Percentiles rank a stretch among this genome's conserved stretches.
Evolutionary conservation across 2,113 vertebrate species (phyloP).

Genomic region (Phylloscopus whistleri): DNA sequence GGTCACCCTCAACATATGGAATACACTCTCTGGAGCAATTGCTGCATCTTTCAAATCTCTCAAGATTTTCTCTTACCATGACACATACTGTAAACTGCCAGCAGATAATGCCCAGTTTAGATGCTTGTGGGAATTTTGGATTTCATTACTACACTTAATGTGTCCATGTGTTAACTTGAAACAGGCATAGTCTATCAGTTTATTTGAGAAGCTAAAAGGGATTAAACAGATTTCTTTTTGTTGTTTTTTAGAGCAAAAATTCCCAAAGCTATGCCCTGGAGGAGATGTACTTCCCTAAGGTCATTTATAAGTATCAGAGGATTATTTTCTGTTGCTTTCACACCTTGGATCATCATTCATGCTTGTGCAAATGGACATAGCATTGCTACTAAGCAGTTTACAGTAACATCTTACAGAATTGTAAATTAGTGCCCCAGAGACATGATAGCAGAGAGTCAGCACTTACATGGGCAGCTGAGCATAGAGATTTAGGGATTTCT

Average conservation of each 20-base stretch:
- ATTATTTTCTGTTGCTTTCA: conserved; percentile 18
- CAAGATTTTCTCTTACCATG: background rate
- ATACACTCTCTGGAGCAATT: background rate
- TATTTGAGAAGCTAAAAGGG: background rate
- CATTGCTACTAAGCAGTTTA: conserved; percentile 53
- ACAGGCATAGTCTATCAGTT: background rate
- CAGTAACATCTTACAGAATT: conserved; percentile 32
- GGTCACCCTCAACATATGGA: conserved; percentile 4
- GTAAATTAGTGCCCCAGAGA: conserved; percentile 51
- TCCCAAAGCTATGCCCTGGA: background rate
- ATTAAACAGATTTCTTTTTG: background rate
- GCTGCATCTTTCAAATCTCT: conserved; percentile 2
- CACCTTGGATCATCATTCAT: conserved; percentile 37
- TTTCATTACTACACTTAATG: background rate
- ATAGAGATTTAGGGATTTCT: conserved; percentile 6
- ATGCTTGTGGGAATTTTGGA: background rate
- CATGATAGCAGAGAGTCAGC: conserved; percentile 30
- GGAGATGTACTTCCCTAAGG: conserved; percentile 1
- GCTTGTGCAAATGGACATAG: conserved; percentile 39
- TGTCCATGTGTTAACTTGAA: background rate
- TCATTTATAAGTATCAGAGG: conserved; percentile 1
- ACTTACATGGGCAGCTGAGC: conserved; percentile 24
- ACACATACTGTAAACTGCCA: background rate
- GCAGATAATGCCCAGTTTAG: background rate
- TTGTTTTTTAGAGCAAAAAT: background rate